phyloP scores from a whole-genome alignment of 2,797 vertebrate species.

The Austrolebias charrua region DNA sequence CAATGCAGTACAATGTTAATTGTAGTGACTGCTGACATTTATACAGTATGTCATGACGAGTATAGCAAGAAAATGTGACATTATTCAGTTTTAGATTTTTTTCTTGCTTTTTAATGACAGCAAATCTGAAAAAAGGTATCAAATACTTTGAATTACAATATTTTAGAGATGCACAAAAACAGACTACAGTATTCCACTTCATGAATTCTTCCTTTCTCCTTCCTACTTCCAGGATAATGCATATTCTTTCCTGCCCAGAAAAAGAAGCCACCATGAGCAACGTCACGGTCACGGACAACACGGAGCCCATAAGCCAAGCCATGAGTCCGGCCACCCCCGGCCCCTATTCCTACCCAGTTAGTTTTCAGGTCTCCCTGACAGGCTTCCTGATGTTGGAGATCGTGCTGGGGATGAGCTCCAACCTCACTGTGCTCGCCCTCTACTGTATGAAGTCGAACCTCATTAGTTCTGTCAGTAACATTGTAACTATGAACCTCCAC shows the following conservation, averaged over 20 bases:
- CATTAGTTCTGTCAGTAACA: constrained; percentile 99
- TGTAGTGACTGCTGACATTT: constrained; percentile 22
- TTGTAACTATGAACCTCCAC: constrained; percentile 98
- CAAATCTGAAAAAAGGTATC: constrained; percentile 16
- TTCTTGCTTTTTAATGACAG: constrained; percentile 19
- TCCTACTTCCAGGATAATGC: constrained; percentile 77
- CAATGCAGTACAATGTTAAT: neutral
- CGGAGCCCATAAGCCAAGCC: constrained; percentile 86
- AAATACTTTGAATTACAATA: constrained; percentile 15
- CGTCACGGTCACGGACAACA: constrained; percentile 93
- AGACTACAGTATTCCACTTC: constrained; percentile 6
- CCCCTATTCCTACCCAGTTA: constrained; percentile 87
- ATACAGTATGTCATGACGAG: constrained; percentile 12
- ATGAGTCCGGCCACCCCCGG: constrained; percentile 86
- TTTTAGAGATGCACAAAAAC: constrained; percentile 19
- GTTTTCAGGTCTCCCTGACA: constrained; percentile 96
- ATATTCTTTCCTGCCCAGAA: constrained; percentile 82
- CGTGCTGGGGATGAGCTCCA: constrained; percentile 96
- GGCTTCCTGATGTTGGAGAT: constrained; percentile 98
- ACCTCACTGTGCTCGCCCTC: constrained; percentile 96
- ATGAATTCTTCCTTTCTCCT: constrained; percentile 45
- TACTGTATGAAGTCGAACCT: constrained; percentile 99
- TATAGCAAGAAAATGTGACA: neutral
- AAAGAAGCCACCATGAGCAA: constrained; percentile 95
- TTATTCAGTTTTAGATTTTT: constrained; percentile 19